A percentile compares a stretch with the other conserved stretches of the same genome.
phyloP scores from a whole-genome alignment of 2,888 invertebrate species.

The Tachina fera region DNA sequence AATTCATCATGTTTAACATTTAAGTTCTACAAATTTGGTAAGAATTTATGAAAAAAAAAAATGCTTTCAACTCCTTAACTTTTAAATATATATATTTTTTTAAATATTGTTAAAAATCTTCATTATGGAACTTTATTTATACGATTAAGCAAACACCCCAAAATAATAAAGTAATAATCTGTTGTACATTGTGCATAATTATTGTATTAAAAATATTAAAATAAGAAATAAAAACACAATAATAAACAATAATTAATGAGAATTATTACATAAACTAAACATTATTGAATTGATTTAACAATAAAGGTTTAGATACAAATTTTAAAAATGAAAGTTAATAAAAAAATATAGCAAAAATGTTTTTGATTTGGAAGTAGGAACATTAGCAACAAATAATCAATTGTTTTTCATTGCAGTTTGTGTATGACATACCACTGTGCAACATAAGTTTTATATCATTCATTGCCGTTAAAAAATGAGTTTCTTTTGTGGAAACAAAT shows the following conservation, averaged over 20 bases:
- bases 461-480: too few relatives aligned
- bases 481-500: too few relatives aligned
- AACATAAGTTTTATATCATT: too few relatives aligned
- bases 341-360: conserved; percentile 45
- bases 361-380: conserved; percentile 53
- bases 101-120: conserved; percentile 30
- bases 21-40: conserved; percentile 12
- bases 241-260: conserved; percentile 64
- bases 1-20: background rate
- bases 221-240: conserved; percentile 64
- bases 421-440: too few relatives aligned
- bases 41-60: background rate
- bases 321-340: conserved; percentile 81
- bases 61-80: conserved; percentile 23
- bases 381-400: background rate
- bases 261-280: conserved; percentile 72
- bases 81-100: conserved; percentile 33
- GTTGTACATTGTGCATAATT: conserved; percentile 56
- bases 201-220: conserved; percentile 50
- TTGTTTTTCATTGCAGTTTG: background rate
- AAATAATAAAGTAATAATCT: conserved; percentile 4
- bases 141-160: conserved; percentile 32
- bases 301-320: conserved; percentile 83
- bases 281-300: conserved; percentile 78
- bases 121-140: background rate